Evolutionary conservation across 2,113 vertebrate species (phyloP), one percentile per base, ranked within the genome.

Genomic region (Diadophis punctatus): DNA sequence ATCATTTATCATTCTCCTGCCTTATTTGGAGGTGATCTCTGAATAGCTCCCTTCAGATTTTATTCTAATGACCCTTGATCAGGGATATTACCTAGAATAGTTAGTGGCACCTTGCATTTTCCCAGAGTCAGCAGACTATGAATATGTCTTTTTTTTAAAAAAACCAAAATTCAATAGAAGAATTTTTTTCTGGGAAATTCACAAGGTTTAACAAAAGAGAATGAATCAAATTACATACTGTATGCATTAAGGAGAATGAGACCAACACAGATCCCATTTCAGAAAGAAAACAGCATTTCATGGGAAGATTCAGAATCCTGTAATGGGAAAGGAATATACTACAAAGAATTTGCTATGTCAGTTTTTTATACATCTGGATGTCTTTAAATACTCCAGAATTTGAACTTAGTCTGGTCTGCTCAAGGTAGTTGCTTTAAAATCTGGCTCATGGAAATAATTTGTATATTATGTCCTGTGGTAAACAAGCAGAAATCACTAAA

Each of bases 1-100:
- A 43, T 43, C 0, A 60, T 94, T 86, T 86, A 56, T 88, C 93
- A 93, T 3, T 74, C 92, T 91, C 80, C 95, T 90, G 51, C 3
- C 63, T 4, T 89, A 92, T 9, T 53, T 53, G 11, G 87, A 1
- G 1, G 91, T 18, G 10, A 84, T 0, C 0, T 0, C 20, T 68
- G 34, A 89, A 46, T 74, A 43, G 22, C 87, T 95, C 93, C 90
- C 27, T 86, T 92, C 3, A 12, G 86, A 90, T 92, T 12, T 22
- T 92, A 90, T 86, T 94, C 90, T 94, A 80, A 27, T 90, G 4
- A 18, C 20, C 18, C 91, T 90, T 43, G 90, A 49, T 34, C 87
- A 16, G 1, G 39, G 4, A 43, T 91, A 1, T 88, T 92, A 63
- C 5, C 53, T 25, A 74, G 8, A 94, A 84, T 51, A 89, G 86